Evolutionary conservation across 2,888 invertebrate genomes (phyloP).

Genomic region (Cataglyphis cursor): DNA sequence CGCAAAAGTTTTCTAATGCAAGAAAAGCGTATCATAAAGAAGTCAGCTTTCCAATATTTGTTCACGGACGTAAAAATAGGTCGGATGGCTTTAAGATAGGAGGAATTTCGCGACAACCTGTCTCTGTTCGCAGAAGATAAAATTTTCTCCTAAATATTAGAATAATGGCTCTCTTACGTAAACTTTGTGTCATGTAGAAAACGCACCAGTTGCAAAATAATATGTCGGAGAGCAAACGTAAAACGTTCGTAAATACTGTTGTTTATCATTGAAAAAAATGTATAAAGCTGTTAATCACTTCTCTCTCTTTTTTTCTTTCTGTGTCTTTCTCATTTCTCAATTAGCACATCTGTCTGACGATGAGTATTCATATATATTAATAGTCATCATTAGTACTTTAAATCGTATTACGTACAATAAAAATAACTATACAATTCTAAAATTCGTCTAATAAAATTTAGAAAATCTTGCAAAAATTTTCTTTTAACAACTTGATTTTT

Average conservation of each 20-base stretch:
- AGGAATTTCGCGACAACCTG: constrained; percentile 17
- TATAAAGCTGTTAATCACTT: constrained; percentile 41
- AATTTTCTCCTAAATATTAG: constrained; percentile 38
- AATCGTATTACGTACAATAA: not conserved
- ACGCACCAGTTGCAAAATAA: constrained; percentile 29
- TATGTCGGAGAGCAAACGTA: constrained; percentile 7
- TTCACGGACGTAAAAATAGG: constrained; percentile 4
- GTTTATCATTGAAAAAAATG: constrained; percentile 1
- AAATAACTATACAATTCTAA: not conserved
- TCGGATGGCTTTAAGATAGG: not conserved
- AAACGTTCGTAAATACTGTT: constrained; percentile 36
- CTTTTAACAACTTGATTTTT: not conserved
- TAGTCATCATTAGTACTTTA: constrained; percentile 3
- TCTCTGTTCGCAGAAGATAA: constrained; percentile 8
- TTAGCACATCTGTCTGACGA: not conserved
- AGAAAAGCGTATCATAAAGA: constrained; percentile 3
- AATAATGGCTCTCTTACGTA: constrained; percentile 28
- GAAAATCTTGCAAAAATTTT: not conserved
- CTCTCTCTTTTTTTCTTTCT: not conserved
- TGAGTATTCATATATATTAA: not conserved
- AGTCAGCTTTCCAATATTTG: constrained; percentile 30
- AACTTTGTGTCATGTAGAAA: not conserved
- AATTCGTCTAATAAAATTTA: not conserved
- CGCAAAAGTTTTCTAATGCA: constrained; percentile 13
- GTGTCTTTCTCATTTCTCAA: not conserved